Evolutionary conservation across 1,140 invertebrate genomes (phyloP).

Genomic region (Neodiprion lecontei): DNA sequence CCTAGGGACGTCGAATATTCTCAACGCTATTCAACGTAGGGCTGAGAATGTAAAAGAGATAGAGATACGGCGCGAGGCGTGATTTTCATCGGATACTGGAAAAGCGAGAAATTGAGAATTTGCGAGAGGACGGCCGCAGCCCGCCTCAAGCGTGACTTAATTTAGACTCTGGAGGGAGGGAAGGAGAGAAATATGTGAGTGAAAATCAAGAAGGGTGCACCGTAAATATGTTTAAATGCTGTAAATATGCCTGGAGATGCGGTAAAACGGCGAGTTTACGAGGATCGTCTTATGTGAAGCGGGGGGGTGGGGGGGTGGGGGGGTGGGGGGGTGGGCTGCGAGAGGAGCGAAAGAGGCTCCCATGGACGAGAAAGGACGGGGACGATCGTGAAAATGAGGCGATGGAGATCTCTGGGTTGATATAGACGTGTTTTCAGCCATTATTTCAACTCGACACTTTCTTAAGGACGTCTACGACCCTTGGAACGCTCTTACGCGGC

Average conservation of each 20-base stretch:
- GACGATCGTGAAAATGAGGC: background rate
- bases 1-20: too few species aligned
- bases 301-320: constrained; percentile 15
- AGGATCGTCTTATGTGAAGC: constrained; percentile 46
- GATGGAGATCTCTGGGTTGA: constrained; percentile 52
- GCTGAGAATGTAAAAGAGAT: background rate
- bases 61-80: background rate
- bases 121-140: background rate
- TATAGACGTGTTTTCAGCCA: constrained; percentile 62
- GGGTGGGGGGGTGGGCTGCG: constrained; percentile 24
- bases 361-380: background rate
- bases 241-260: constrained; percentile 54
- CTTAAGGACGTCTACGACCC: constrained; percentile 57
- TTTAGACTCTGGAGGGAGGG: background rate
- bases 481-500: constrained; percentile 56
- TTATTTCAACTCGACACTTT: constrained; percentile 44
- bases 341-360: background rate
- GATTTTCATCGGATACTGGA: background rate
- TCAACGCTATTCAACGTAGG: too few species aligned
- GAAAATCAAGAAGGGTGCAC: constrained; percentile 33
- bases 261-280: constrained; percentile 61
- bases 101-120: background rate
- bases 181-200: too few species aligned
- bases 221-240: constrained; percentile 49
- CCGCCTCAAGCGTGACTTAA: background rate